Base-by-base conservation (phyloP, 2,113 vertebrate genomes). In the Galeopterus variegatus region DNA sequence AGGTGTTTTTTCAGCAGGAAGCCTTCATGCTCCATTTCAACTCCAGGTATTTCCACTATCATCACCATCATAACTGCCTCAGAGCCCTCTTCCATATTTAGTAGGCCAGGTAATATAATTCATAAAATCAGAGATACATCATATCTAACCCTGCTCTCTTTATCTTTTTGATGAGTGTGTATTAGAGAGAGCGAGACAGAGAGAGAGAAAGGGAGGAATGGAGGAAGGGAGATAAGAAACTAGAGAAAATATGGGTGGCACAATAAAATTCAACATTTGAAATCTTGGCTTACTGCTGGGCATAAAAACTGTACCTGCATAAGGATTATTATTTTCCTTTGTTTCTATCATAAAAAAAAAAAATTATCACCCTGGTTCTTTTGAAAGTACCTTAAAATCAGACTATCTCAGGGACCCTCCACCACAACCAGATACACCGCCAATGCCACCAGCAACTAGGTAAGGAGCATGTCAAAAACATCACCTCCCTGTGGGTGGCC, bases 371-470 rank as follows among this genome's bases (percentile, higher is more conserved):
- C n/a, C 41, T 94, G 86, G 48, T 60, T 70, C 52, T 62, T 93
- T 89, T 80, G 52, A 75, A 95, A 94, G 90, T 8, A 94, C 13
- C 28, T 89, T 84, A 91, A 95, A 96, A 91, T 64, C 19, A 24
- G 41, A 41, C 41, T 41, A 41, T 41, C 41, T 41, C 41, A 41
- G 41, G 41, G 41, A 41, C 41, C 41, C 41, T 41, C 41, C 41
- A 41, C 41, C 41, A 41, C 41, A 41, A 41, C 41, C 41, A 41
- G 41, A 41, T 4, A 41, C 41, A 41, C 41, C 41, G 41, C 41
- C 41, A 41, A 41, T 41, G 41, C 41, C 41, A 41, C 41, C 41
- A 41, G 41, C 41, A 41, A 41, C 41, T 41, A 41, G 41, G 41
- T 41, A 41, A 41, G 41, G 41, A 41, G 41, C 41, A 41, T 41